phyloP scores from a whole-genome alignment of 2,888 invertebrate species.

The Leistus spinibarbis region DNA sequence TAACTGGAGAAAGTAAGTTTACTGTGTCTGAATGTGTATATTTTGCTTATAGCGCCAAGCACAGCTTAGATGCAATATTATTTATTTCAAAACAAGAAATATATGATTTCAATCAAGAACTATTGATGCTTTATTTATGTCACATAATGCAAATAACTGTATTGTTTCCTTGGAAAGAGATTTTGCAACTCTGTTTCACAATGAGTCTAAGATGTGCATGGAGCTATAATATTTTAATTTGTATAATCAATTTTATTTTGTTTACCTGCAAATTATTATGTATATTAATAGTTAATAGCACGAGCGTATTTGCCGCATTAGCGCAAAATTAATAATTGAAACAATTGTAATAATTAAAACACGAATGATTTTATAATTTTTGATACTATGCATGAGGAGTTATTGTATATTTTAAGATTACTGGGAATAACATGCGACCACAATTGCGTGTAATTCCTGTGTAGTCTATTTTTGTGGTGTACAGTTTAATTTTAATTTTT shows the following conservation, averaged over 20 bases:
- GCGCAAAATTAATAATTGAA: background rate
- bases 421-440: background rate
- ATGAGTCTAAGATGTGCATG: too few species aligned
- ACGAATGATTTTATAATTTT: background rate
- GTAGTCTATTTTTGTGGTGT: constrained; percentile 11
- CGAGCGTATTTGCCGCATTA: background rate
- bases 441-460: constrained; percentile 8
- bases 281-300: background rate
- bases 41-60: background rate
- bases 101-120: too few species aligned
- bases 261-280: background rate
- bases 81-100: too few species aligned
- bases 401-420: background rate
- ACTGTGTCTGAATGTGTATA: constrained; percentile 15
- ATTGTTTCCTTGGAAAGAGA: too few species aligned
- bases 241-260: background rate
- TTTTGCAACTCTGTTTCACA: too few species aligned
- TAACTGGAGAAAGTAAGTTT: constrained; percentile 58
- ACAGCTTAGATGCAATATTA: too few species aligned
- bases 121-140: too few species aligned
- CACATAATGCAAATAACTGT: too few species aligned
- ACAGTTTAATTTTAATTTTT: background rate
- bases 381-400: background rate
- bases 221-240: background rate
- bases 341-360: background rate